Conservation (phyloP, 2,113 vertebrate species). For the Calyptomena viridis region DNA sequence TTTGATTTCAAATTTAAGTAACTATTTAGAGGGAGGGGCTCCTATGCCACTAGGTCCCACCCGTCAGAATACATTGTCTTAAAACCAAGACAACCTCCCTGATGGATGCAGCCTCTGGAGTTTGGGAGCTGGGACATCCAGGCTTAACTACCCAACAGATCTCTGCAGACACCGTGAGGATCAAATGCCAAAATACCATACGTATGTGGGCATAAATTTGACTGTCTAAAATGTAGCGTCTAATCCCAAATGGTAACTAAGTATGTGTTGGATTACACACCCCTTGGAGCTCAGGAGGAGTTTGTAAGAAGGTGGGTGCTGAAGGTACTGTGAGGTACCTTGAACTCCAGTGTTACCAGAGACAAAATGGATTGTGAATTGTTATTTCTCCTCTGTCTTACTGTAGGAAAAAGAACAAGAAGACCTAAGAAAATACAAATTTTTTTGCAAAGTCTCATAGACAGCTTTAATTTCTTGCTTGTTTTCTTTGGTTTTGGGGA, state of each 20-base stretch:
- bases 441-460: not conserved
- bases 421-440: not conserved
- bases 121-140: fast-evolving
- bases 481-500: not conserved
- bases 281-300: fast-evolving
- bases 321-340: not conserved
- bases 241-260: not conserved
- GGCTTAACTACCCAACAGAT: not conserved
- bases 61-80: too few relatives aligned
- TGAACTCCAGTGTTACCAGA: not conserved
- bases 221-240: not conserved
- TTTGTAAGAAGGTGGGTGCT: not conserved
- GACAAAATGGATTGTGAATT: not conserved
- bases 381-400: not conserved
- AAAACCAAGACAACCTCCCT: too few relatives aligned
- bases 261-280: not conserved
- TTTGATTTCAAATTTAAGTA: too few relatives aligned
- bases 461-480: not conserved
- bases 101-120: fast-evolving
- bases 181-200: fast-evolving
- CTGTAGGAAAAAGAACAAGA: not conserved
- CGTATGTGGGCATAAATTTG: not conserved
- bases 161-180: not conserved
- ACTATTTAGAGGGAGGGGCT: too few relatives aligned
- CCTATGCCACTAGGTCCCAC: too few relatives aligned